Percentiles rank a stretch among this genome's conserved stretches.
These are phyloP conservation scores for Dasypus novemcinctus DNA, from an alignment of 2,113 vertebrate species.

Conservation along the genomic window DNA sequence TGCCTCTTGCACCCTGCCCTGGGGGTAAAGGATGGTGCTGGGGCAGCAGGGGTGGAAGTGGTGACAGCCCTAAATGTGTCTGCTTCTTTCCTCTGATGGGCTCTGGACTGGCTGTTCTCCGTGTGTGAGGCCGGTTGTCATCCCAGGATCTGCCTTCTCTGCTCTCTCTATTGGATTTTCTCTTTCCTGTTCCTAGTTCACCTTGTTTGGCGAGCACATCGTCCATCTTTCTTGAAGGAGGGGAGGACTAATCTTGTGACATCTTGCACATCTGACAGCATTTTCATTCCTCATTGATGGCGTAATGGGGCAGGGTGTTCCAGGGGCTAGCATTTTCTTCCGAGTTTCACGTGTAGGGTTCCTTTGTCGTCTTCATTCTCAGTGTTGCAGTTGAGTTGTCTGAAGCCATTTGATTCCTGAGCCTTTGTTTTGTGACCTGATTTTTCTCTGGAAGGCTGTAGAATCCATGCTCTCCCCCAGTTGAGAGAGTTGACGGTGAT, in stretches of 20 bases:
- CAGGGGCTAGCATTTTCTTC: not conserved
- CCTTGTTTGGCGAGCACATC: not conserved
- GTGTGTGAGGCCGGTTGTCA: fast-evolving
- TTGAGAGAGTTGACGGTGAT: not conserved
- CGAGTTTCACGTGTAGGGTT: not conserved
- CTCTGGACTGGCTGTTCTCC: not conserved
- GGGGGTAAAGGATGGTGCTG: not conserved
- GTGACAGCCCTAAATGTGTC: fast-evolving
- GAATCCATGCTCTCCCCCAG: not conserved
- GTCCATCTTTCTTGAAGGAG: not conserved
- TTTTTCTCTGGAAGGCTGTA: not conserved
- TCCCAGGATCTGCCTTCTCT: not conserved
- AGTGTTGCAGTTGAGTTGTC: not conserved
- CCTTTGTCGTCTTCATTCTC: not conserved
- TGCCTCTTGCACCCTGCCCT: not conserved
- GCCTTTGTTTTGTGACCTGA: not conserved
- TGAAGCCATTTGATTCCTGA: not conserved
- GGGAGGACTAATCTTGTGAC: not conserved
- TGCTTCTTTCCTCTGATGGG: not conserved
- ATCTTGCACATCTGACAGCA: not conserved
- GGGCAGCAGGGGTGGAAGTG: not conserved
- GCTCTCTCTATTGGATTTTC: not conserved
- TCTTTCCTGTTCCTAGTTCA: not conserved
- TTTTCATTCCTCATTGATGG: not conserved
- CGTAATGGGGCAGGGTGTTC: not conserved